A percentile compares a stretch with the other conserved stretches of the same genome.
These are phyloP conservation scores for Thalassoma bifasciatum DNA, from an alignment of 2,113 vertebrate genomes.

Conservation along the genomic window DNA sequence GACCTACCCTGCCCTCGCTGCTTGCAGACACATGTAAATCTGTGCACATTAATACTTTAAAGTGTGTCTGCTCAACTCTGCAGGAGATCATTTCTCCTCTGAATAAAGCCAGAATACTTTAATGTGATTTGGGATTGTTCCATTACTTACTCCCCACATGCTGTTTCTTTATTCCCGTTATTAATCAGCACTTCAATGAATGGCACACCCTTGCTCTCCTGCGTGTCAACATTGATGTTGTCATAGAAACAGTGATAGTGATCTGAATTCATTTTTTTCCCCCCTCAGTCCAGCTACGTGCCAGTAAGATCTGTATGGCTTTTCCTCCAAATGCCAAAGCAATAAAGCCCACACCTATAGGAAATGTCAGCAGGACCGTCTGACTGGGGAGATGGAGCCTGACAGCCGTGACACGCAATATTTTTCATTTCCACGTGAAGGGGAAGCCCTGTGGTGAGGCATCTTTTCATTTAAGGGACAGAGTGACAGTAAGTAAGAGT, in stretches of 20 bases:
- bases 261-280: slow-evolving; percentile 38
- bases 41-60: slow-evolving; percentile 10
- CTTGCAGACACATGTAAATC: slow-evolving; percentile 21
- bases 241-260: slow-evolving; percentile 74
- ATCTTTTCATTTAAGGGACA: slow-evolving; percentile 20
- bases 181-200: slow-evolving; percentile 60
- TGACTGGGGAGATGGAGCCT: slow-evolving; percentile 33
- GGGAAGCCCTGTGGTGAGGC: slow-evolving; percentile 4
- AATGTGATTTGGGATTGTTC: slow-evolving; percentile 22
- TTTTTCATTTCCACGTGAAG: slow-evolving; percentile 48
- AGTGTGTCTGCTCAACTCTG: slow-evolving; percentile 11
- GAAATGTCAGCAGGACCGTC: slow-evolving; percentile 63
- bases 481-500: slow-evolving; percentile 16
- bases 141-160: slow-evolving; percentile 30
- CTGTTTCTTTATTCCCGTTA: slow-evolving; percentile 25
- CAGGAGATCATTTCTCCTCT: slow-evolving; percentile 2
- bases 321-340: slow-evolving; percentile 63
- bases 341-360: slow-evolving; percentile 61
- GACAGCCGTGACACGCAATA: slow-evolving; percentile 43
- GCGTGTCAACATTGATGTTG: slow-evolving; percentile 68
- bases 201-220: slow-evolving; percentile 31
- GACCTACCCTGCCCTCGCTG: background rate
- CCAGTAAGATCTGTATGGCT: slow-evolving; percentile 28
- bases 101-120: slow-evolving; percentile 17
- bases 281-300: slow-evolving; percentile 2